Percentiles rank a stretch among this genome's conserved stretches.
These are phyloP conservation scores for Andrena fulva DNA, from an alignment of 2,888 invertebrate species.

Conservation along the genomic window DNA sequence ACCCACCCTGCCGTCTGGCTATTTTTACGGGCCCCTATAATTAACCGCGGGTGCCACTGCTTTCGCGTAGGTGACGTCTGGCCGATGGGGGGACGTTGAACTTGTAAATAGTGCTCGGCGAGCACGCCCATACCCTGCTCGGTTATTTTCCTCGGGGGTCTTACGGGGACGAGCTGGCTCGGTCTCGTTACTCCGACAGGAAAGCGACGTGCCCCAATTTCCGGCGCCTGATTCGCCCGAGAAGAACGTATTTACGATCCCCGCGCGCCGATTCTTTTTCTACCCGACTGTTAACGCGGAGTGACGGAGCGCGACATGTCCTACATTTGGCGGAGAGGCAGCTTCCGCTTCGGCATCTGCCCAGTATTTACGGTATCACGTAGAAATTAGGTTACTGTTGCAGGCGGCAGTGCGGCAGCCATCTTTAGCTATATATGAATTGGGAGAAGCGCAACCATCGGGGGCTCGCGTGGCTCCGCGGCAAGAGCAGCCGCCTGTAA, in stretches of 20 bases:
- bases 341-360: too few species aligned
- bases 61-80: constrained; percentile 18
- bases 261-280: too few species aligned
- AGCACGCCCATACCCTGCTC: not conserved
- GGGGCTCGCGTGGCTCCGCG: too few species aligned
- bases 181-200: constrained; percentile 21
- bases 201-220: constrained; percentile 36
- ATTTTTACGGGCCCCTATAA: constrained; percentile 13
- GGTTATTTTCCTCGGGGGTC: constrained; percentile 33
- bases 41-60: not conserved
- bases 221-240: not conserved
- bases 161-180: constrained; percentile 23
- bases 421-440: too few species aligned
- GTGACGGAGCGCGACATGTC: too few species aligned
- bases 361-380: too few species aligned
- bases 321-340: too few species aligned
- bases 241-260: not conserved
- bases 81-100: constrained; percentile 30
- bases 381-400: too few species aligned
- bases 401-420: too few species aligned
- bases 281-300: too few species aligned
- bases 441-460: too few species aligned
- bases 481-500: too few species aligned
- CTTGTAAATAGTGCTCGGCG: constrained; percentile 2
- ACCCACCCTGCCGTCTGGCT: not conserved